A percentile compares a stretch with the other conserved stretches of the same genome.
phyloP scores from a whole-genome alignment of 2,113 vertebrate genomes.

The Sus scrofa region T2T-Sscrofa CM000812.6:279860501-279861000 shows the following conservation, averaged over 20 bases:
- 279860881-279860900: no score
- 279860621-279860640: neutral
- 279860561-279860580: neutral
- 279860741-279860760: neutral
- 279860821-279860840: neutral
- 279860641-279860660: neutral
- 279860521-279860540: neutral
- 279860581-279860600: neutral
- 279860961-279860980: neutral
- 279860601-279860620: slow-evolving; percentile 36
- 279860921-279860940: neutral
- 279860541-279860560: neutral
- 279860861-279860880: neutral
- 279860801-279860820: neutral
- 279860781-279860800: neutral
- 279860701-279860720: slow-evolving; percentile 47
- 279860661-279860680: slow-evolving; percentile 8
- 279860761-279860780: slow-evolving; percentile 11
- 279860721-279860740: slow-evolving; percentile 35
- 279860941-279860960: neutral
- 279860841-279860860: neutral
- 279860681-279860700: slow-evolving; percentile 7
- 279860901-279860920: neutral
- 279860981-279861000: slow-evolving; percentile 9
- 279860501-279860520: slow-evolving; percentile 28